A percentile compares a stretch with the other conserved stretches of the same genome.
phyloP scores from a whole-genome alignment of 2,888 invertebrate species.

The Trissoscelio sp. region DNA sequence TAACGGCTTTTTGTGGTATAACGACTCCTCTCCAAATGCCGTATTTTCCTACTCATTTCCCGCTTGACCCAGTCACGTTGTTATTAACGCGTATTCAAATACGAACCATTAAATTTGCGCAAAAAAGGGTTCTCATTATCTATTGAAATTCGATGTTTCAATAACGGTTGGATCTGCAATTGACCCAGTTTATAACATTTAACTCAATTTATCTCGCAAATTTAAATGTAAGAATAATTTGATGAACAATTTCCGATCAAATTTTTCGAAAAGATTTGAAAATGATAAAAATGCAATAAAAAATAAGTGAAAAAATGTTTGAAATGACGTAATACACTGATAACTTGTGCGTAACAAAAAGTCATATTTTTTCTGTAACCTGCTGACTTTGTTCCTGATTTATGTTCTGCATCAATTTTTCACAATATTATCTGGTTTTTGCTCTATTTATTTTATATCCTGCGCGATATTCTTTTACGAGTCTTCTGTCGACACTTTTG shows the following conservation, averaged over 20 bases:
- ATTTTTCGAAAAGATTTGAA: too few species aligned
- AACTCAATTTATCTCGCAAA: too few species aligned
- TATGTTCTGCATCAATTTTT: conserved; percentile 34
- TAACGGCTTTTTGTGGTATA: conserved; percentile 70
- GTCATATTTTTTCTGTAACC: conserved; percentile 23
- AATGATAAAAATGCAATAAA: too few species aligned
- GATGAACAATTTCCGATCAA: neutral
- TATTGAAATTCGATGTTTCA: conserved; percentile 41
- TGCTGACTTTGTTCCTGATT: conserved; percentile 39
- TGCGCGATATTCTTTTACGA: conserved; percentile 26
- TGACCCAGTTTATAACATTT: conserved; percentile 28
- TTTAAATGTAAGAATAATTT: too few species aligned
- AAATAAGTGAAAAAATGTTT: too few species aligned
- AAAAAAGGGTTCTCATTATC: conserved; percentile 27
- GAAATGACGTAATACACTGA: conserved; percentile 20
- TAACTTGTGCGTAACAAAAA: conserved; percentile 12
- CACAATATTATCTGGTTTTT: conserved; percentile 37
- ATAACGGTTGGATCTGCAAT: conserved; percentile 26
- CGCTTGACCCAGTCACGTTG: conserved; percentile 63
- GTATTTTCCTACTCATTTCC: conserved; percentile 54
- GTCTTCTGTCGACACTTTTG: conserved; percentile 6
- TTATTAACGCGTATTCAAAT: conserved; percentile 47
- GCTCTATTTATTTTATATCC: conserved; percentile 64
- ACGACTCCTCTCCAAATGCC: conserved; percentile 67
- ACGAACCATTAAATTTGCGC: conserved; percentile 28